Conservation (phyloP, 2,113 vertebrate species). For the Scomber japonicus region DNA sequence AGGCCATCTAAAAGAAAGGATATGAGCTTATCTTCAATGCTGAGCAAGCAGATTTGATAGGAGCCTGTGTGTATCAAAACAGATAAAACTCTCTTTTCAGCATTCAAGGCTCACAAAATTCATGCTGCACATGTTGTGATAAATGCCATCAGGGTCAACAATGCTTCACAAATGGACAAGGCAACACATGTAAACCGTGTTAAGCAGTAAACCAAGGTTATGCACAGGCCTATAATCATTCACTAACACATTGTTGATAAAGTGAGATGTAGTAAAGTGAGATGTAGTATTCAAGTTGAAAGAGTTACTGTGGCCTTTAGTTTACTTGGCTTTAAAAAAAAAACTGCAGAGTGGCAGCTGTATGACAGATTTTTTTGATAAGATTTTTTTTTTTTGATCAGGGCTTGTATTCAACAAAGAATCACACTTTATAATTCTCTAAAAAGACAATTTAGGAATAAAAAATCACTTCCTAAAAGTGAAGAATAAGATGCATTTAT, state of each 20-base stretch:
- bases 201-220: not conserved
- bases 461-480: too few species aligned
- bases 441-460: too few species aligned
- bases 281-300: too few species aligned
- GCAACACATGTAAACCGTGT: not conserved
- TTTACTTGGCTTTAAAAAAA: too few species aligned
- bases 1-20: not conserved
- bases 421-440: too few species aligned
- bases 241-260: conserved; percentile 39
- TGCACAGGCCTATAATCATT: conserved; percentile 23
- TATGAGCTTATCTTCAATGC: not conserved
- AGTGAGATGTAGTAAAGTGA: not conserved
- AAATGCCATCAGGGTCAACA: not conserved
- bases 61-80: not conserved
- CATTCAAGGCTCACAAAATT: fast-evolving
- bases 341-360: too few species aligned
- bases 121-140: not conserved
- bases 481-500: too few species aligned
- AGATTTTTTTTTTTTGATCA: too few species aligned
- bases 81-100: not conserved
- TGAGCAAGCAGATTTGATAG: not conserved
- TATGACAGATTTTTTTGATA: too few species aligned
- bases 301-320: too few species aligned
- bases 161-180: not conserved
- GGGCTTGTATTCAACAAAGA: too few species aligned